Percentiles rank a stretch among this genome's conserved stretches.
Evolutionary conservation across 2,113 vertebrate genomes (phyloP).

Genomic region (Mesitornis unicolor): DNA sequence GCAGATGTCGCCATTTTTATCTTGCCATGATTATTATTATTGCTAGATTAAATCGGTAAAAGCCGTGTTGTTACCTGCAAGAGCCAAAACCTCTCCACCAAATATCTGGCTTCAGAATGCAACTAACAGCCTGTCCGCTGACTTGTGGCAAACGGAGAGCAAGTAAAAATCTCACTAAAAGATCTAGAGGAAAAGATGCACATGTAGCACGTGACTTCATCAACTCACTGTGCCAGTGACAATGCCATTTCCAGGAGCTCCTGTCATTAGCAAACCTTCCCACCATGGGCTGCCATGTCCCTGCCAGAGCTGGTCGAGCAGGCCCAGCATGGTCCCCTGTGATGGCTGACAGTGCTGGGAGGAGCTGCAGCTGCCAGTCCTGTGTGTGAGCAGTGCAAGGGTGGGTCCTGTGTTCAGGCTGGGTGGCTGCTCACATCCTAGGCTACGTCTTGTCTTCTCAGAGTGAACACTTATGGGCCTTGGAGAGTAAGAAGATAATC

Average conservation of each 20-base stretch:
- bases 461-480: not conserved
- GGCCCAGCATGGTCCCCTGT: accelerated
- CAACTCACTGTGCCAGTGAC: accelerated
- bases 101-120: not conserved
- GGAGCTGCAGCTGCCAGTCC: not conserved
- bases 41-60: not conserved
- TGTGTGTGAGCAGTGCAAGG: accelerated
- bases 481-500: not conserved
- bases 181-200: not conserved
- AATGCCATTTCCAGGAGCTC: not conserved
- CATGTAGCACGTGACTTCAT: not conserved
- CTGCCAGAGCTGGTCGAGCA: accelerated
- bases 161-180: not conserved
- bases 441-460: not conserved
- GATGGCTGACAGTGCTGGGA: not conserved
- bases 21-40: not conserved
- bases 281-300: accelerated
- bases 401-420: not conserved
- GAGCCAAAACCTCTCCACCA: not conserved
- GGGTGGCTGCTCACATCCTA: not conserved
- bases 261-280: not conserved
- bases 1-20: not conserved
- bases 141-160: not conserved
- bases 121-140: not conserved
- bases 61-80: not conserved